Percentiles rank a stretch among this genome's conserved stretches.
phyloP scores from a whole-genome alignment of 2,797 vertebrate species.

The Oreochromis grahami region DNA sequence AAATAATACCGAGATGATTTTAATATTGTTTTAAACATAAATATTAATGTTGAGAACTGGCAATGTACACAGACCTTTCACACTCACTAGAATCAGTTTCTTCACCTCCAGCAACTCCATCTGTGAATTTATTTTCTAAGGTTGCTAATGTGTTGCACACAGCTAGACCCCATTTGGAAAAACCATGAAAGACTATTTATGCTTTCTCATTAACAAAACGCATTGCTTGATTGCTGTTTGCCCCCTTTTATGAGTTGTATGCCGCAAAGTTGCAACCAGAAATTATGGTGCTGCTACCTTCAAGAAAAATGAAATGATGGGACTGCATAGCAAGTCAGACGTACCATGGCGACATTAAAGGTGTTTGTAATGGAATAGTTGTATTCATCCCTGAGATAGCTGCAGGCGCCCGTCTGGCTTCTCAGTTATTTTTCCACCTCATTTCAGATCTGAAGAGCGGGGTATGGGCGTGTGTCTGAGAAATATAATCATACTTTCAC shows the following conservation, averaged over 20 bases:
- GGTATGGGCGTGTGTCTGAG: not conserved
- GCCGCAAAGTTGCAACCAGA: slow-evolving; percentile 9
- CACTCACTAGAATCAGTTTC: not conserved
- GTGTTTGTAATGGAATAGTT: slow-evolving; percentile 61
- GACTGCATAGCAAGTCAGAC: slow-evolving; percentile 31
- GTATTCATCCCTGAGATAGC: slow-evolving; percentile 59
- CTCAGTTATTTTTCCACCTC: slow-evolving; percentile 58
- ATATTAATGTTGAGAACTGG: not conserved
- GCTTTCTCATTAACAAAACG: slow-evolving; percentile 21
- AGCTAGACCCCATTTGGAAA: not conserved
- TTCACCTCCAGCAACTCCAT: slow-evolving; percentile 8
- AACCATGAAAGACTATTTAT: slow-evolving; percentile 2
- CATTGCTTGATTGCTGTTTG: slow-evolving; percentile 18
- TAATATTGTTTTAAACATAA: not conserved
- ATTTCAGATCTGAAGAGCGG: slow-evolving; percentile 62
- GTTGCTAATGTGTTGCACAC: slow-evolving; percentile 13
- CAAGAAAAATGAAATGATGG: slow-evolving; percentile 33
- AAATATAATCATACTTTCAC: not conserved
- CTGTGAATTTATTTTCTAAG: not conserved
- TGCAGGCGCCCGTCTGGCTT: slow-evolving; percentile 41
- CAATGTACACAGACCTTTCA: not conserved
- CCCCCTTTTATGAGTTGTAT: not conserved
- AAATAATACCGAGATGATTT: not conserved
- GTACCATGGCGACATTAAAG: slow-evolving; percentile 51
- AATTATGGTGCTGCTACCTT: slow-evolving; percentile 23